Evolutionary conservation across 2,888 invertebrate species (phyloP).

Genomic region (Heterodera filipjevi): DNA sequence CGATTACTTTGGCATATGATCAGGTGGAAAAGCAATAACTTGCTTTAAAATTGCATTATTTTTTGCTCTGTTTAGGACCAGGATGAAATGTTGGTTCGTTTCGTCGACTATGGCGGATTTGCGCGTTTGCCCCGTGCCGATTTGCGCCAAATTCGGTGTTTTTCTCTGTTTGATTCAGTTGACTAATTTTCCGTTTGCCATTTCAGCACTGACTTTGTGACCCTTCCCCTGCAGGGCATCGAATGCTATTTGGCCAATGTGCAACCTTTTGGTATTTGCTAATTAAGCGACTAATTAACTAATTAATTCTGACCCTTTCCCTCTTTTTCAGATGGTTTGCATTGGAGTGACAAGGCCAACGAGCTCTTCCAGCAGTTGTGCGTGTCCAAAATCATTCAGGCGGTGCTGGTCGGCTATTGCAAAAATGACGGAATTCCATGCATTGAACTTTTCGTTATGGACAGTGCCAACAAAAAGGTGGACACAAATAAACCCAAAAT

Average conservation of each 20-base stretch:
- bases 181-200: conserved; percentile 34
- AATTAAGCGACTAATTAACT: conserved; percentile 48
- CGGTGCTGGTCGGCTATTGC: conserved; percentile 56
- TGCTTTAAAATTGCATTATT: not conserved
- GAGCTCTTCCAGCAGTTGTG: conserved; percentile 52
- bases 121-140: conserved; percentile 77
- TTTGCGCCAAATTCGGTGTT: conserved; percentile 80
- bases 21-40: not conserved
- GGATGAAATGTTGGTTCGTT: conserved; percentile 79
- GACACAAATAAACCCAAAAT: not conserved
- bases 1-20: conserved; percentile 27
- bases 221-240: conserved; percentile 93
- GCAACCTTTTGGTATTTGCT: conserved; percentile 78
- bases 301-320: not conserved
- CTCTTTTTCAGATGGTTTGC: conserved; percentile 35
- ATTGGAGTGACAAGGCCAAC: conserved; percentile 56
- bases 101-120: conserved; percentile 94
- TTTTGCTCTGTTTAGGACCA: conserved; percentile 44
- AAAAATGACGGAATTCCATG: conserved; percentile 57
- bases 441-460: conserved; percentile 54
- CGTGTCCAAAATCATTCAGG: conserved; percentile 54
- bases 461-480: conserved; percentile 25
- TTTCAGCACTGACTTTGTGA: conserved; percentile 82
- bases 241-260: conserved; percentile 91
- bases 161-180: not conserved